phyloP scores from a whole-genome alignment of 2,113 vertebrate genomes.

The Corvus cornix region DNA sequence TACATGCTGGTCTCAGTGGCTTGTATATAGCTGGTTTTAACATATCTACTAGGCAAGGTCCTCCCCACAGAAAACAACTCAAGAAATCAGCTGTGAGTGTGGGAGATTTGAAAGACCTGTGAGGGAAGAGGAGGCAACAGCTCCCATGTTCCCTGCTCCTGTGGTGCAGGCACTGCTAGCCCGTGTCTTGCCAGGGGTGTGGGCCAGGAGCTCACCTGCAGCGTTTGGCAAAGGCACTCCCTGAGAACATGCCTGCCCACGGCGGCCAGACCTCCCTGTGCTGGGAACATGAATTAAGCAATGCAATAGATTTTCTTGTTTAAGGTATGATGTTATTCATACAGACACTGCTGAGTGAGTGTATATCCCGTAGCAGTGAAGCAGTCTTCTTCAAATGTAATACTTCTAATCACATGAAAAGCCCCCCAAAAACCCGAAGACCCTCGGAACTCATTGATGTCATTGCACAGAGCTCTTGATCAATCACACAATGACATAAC shows the following conservation, averaged over 20 bases:
- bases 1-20: neutral
- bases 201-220: neutral
- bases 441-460: rapidly evolving
- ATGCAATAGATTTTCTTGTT: neutral
- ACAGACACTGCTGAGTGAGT: neutral
- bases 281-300: neutral
- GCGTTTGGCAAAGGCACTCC: rapidly evolving
- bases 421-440: neutral
- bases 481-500: neutral
- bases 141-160: neutral
- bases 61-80: neutral
- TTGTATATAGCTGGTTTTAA: neutral
- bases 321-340: rapidly evolving
- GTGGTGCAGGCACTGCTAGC: neutral
- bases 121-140: neutral
- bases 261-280: rapidly evolving
- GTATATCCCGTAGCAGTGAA: neutral
- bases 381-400: neutral
- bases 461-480: neutral
- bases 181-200: rapidly evolving
- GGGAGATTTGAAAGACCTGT: neutral
- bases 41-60: neutral
- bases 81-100: rapidly evolving
- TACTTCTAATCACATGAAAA: neutral
- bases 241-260: neutral